Evolutionary conservation across 2,888 invertebrate genomes (phyloP).

Genomic region (Dione juno): DNA sequence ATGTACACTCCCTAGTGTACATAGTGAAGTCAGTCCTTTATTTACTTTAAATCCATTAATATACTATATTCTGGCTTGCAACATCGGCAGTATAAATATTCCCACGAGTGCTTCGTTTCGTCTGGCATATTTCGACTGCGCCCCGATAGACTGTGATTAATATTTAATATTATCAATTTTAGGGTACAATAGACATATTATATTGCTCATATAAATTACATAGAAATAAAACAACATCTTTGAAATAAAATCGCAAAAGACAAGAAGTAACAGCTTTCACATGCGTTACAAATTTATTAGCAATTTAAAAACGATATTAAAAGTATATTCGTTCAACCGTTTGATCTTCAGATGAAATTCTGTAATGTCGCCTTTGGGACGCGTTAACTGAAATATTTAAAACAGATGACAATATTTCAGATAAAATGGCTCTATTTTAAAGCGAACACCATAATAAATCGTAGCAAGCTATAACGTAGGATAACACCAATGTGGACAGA

Average conservation of each 20-base stretch:
- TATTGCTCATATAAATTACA: not conserved
- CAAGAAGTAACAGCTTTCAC: constrained; percentile 27
- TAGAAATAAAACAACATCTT: not conserved
- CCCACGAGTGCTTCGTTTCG: not conserved
- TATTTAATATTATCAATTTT: not conserved
- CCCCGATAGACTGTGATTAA: constrained; percentile 3
- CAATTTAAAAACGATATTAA: constrained; percentile 49
- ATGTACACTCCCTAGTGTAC: too few relatives aligned
- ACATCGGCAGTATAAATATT: constrained; percentile 2
- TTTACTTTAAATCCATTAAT: not conserved
- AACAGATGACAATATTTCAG: constrained; percentile 82
- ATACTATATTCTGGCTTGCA: not conserved
- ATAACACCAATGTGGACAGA: constrained; percentile 67
- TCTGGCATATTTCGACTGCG: not conserved
- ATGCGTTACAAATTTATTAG: constrained; percentile 32
- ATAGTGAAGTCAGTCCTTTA: not conserved
- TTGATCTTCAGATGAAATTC: constrained; percentile 63
- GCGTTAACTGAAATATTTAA: constrained; percentile 81
- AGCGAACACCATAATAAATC: constrained; percentile 76
- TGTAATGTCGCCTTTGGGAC: constrained; percentile 72
- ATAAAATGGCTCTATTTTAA: constrained; percentile 81
- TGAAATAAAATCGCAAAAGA: constrained; percentile 13
- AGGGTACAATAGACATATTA: not conserved
- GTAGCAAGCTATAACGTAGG: constrained; percentile 73
- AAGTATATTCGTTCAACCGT: constrained; percentile 65